Evolutionary conservation across 2,113 vertebrate genomes (phyloP).

Genomic region (Mastomys coucha): DNA sequence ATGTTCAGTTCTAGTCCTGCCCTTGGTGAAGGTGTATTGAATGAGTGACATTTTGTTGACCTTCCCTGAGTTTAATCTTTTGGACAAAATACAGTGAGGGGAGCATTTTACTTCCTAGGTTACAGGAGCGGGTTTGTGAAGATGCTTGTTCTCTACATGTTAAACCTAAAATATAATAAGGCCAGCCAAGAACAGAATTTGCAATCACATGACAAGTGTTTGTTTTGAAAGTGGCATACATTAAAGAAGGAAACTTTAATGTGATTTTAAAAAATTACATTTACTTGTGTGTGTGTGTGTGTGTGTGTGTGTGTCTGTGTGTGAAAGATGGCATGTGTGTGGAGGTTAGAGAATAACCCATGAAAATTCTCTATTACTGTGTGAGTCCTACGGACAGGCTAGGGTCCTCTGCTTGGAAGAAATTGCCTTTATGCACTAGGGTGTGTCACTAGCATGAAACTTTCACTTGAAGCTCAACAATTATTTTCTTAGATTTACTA

Average conservation of each 20-base stretch:
- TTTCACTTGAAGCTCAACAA: neutral
- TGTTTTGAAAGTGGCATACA: neutral
- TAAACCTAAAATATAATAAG: neutral
- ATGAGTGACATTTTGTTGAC: neutral
- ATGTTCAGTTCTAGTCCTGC: neutral
- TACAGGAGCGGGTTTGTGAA: neutral
- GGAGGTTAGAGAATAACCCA: neutral
- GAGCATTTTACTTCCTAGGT: neutral
- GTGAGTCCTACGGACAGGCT: neutral
- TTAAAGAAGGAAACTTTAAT: neutral
- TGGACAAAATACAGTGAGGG: neutral
- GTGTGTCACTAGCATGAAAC: neutral
- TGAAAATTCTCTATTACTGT: no score
- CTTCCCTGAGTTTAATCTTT: neutral
- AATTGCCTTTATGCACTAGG: neutral
- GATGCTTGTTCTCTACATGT: neutral
- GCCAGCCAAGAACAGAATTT: neutral
- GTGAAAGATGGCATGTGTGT: neutral
- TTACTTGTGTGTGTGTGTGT: neutral
- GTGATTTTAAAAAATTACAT: neutral
- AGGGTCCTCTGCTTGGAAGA: neutral
- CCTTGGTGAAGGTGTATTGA: neutral
- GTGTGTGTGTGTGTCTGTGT: no score
- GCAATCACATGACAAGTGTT: neutral
- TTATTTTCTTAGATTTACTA: slow-evolving; percentile 19